Conservation (phyloP, 2,888 invertebrate species). For the Lasioglossum malachurum region DNA sequence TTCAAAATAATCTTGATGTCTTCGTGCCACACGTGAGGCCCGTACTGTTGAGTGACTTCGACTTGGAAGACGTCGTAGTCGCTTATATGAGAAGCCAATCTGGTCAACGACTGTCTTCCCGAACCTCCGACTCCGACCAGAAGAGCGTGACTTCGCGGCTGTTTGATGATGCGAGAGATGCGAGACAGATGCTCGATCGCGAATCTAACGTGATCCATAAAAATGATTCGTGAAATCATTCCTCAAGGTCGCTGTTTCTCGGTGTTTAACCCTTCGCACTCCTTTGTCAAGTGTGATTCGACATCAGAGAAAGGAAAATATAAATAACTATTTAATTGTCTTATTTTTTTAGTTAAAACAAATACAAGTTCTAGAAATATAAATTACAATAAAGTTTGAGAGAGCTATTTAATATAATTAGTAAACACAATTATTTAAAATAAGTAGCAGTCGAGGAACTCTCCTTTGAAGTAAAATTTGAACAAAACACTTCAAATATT, state of each 20-base stretch:
- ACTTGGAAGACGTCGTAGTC: constrained; percentile 96
- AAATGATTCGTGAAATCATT: background rate
- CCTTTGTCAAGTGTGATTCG: too few species aligned
- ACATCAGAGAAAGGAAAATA: too few species aligned
- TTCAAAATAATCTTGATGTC: constrained; percentile 93
- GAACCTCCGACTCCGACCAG: constrained; percentile 97
- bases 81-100: constrained; percentile 96
- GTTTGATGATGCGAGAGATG: constrained; percentile 95
- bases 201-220: constrained; percentile 87
- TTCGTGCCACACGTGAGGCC: constrained; percentile 94
- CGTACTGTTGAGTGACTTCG: constrained; percentile 95
- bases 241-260: background rate
- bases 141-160: constrained; percentile 95
- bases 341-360: too few species aligned
- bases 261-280: background rate
- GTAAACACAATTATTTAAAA: too few species aligned
- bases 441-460: too few species aligned
- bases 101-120: constrained; percentile 95
- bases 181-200: constrained; percentile 97
- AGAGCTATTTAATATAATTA: too few species aligned
- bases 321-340: too few species aligned
- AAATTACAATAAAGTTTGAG: too few species aligned
- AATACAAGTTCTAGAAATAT: too few species aligned
- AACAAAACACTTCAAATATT: too few species aligned
- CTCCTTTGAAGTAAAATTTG: too few species aligned